These are phyloP conservation scores for Micromussa lordhowensis DNA, from an alignment of 92 coral and sea anemone species.

Conservation along the genomic window DNA sequence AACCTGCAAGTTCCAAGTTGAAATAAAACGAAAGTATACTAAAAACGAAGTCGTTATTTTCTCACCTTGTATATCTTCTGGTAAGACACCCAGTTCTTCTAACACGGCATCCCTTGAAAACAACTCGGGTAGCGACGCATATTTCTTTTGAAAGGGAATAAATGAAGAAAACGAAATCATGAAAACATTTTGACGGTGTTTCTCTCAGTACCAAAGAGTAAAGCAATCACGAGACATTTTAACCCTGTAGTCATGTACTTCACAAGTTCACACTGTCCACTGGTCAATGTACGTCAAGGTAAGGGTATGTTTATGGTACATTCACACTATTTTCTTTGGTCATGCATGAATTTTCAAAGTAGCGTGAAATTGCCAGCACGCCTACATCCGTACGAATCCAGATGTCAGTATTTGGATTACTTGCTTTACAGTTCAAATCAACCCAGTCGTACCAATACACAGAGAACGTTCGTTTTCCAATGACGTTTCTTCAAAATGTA, in stretches of 20 bases:
- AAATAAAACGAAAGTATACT: not conserved
- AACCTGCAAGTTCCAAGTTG: no score
- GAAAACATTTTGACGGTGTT: not conserved
- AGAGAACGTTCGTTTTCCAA: not conserved
- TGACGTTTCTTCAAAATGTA: not conserved
- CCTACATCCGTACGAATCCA: no score
- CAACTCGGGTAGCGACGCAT: slow-evolving; percentile 79
- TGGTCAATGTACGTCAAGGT: not conserved
- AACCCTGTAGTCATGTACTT: not conserved
- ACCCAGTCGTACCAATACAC: no score
- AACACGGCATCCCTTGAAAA: slow-evolving; percentile 78
- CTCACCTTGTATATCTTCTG: slow-evolving; percentile 32
- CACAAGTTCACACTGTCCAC: not conserved
- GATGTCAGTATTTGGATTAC: no score
- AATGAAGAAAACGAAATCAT: not conserved
- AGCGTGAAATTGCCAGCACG: no score
- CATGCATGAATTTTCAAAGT: no score
- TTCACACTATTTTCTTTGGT: not conserved
- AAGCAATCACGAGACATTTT: not conserved
- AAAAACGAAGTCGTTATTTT: not conserved
- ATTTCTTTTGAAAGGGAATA: slow-evolving; percentile 46
- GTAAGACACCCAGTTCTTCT: slow-evolving; percentile 84
- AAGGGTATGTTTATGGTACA: not conserved
- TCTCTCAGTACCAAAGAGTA: not conserved
- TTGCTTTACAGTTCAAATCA: no score